Base-by-base conservation (phyloP, 2,797 vertebrate genomes). In the Anisognathus igniventris region DNA sequence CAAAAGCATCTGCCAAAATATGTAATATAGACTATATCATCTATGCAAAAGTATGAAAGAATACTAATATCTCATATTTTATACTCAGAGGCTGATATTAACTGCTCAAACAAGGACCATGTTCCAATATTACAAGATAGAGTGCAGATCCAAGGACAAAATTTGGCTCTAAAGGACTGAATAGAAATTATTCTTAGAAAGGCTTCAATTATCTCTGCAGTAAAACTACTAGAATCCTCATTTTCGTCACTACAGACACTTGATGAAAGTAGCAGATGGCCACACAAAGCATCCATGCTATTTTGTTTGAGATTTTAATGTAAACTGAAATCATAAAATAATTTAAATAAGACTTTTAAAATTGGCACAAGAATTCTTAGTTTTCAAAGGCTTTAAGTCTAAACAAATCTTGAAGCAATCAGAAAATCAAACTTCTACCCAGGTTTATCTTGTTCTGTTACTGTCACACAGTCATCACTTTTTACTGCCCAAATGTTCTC, bases 111-210 rank as follows among this genome's bases (percentile, higher is more conserved):
- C 65, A 88, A 60, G 75, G 95, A 65, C 53, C 57, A 90, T 3
- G 19, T 94, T 97, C 95, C 93, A 85, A 51, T 94, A 97, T 96
- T 95, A 71, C 90, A 92, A 97, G 95, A 93, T 79, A 93, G 72
- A 92, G 54, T 97, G 84, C 83, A 92, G 88, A 96, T 97, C 96
- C 90, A 97, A 95, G 95, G 95, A 95, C 83, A 96, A 96, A 97
- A 96, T 97, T 97, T 97, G 96, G 92, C 95, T 96, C 79, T 91
- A 60, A 97, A 96, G 94, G 93, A 94, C 72, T 96, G 96, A 97
- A 97, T 96, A 96, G 96, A 97, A 98, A 97, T 97, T 97, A 96
- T 97, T 97, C 96, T 97, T 97, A 96, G 97, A 97, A 98, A 97
- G 95, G 95, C 95, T 96, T 97, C 96, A 97, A 96, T 97, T 97